phyloP scores from a whole-genome alignment of 2,113 vertebrate genomes.

The Aspidoscelis tigris region DNA sequence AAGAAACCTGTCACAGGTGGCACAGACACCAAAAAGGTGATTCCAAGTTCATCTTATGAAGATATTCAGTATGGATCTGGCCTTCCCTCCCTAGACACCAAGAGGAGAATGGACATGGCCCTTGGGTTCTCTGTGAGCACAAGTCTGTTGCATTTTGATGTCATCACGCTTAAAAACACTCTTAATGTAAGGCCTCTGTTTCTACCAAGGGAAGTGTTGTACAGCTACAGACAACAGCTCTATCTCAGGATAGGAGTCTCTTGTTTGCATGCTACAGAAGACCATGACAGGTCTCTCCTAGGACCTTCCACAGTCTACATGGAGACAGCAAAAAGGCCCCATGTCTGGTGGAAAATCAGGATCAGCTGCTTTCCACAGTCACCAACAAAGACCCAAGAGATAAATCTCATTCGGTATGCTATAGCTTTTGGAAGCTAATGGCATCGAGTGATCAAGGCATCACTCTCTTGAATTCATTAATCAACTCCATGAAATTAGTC shows the following conservation, averaged over 20 bases:
- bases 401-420: background rate
- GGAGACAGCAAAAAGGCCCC: no score
- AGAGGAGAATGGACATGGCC: background rate
- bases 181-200: background rate
- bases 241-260: no score
- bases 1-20: no score
- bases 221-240: background rate
- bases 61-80: background rate
- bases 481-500: background rate
- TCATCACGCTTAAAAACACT: background rate
- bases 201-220: background rate
- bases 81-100: background rate
- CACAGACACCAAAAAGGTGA: background rate
- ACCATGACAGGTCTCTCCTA: no score
- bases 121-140: background rate
- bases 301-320: no score
- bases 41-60: background rate
- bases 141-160: background rate
- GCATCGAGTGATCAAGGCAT: background rate
- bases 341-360: background rate
- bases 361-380: background rate
- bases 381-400: background rate
- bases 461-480: background rate
- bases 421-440: background rate
- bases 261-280: no score